Evolutionary conservation across 2,113 vertebrate genomes (phyloP), one percentile per base, ranked within the genome.

Genomic region (Axis porcinus): DNA sequence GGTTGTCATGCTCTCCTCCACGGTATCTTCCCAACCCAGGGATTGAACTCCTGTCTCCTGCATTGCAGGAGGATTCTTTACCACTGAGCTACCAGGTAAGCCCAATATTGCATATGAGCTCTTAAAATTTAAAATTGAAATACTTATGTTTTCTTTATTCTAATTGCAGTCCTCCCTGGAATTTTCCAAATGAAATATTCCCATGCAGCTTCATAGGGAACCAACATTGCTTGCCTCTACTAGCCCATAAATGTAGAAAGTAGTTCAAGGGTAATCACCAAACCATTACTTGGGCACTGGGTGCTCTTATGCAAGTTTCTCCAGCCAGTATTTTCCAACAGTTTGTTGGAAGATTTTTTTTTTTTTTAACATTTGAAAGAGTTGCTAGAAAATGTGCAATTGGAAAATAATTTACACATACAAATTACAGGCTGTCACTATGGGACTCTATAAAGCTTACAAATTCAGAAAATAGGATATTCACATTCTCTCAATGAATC

Each of bases 351-450:
- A 94, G 57, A 9, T 45, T 93, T 83, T 91, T 50, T 74, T 47
- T 81, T 81, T 60, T 58, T 57, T 57, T 76, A 74, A 40, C n/a
- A 64, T 87, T 95, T 92, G 54, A 91, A 96, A 85, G 58, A 85
- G 67, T 82, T 96, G 81, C 74, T 96, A 92, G 43, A 94, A 87
- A 95, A 98, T 88, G 30, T 94, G 45, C 67, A 92, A 43, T 92
- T 98, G 82, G 43, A 97, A 97, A 97, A 97, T 95, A 95, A 88
- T 96, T 97, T 93, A 84, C 78, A 93, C 55, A 94, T 55, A 45
- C 76, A 97, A 91, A 91, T 94, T 96, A 86, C 17, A 95, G 86
- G n/a, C 94, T 96, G 67, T 96, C 70, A n/a, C 88, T 78, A 43
- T 83, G 28, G 21, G 55, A 27, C 55, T 91, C 70, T 64, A 19